Evolutionary conservation across 2,888 invertebrate species (phyloP).

Genomic region (Rhaphigaster nebulosa): DNA sequence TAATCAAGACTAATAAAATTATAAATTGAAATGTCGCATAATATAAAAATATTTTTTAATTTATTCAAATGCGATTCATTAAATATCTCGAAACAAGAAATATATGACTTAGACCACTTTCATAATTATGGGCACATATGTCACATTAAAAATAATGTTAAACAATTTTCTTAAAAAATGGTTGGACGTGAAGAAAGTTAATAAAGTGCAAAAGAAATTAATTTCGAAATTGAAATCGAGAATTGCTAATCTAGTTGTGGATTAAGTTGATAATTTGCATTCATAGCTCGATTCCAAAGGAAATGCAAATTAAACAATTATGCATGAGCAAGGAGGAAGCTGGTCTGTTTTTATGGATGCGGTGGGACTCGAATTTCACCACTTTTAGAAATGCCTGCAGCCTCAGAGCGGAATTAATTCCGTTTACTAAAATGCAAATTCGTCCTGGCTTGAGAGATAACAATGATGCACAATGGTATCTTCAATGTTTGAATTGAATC

Average conservation of each 20-base stretch:
- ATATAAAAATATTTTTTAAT: too few species aligned
- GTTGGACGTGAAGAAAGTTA: too few species aligned
- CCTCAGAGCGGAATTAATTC: not conserved
- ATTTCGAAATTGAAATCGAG: not conserved
- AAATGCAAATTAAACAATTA: constrained; percentile 45
- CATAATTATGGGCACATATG: too few species aligned
- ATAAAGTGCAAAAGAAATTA: too few species aligned
- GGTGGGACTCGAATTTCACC: too few species aligned
- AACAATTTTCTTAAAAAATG: too few species aligned
- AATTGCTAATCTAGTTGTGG: not conserved
- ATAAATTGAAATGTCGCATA: too few species aligned
- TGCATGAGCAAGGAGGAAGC: not conserved
- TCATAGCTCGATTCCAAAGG: not conserved
- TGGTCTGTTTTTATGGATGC: constrained; percentile 24
- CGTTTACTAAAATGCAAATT: constrained; percentile 32
- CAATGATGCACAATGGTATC: not conserved
- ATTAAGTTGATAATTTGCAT: not conserved
- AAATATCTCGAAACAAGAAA: too few species aligned
- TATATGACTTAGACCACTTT: too few species aligned
- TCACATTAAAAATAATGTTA: too few species aligned
- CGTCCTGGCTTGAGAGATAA: not conserved
- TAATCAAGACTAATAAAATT: too few species aligned
- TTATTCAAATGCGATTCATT: too few species aligned
- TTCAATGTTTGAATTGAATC: not conserved
- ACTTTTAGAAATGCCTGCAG: not conserved